phyloP scores from a whole-genome alignment of 2,113 vertebrate genomes.

The Tapirus terrestris region DNA sequence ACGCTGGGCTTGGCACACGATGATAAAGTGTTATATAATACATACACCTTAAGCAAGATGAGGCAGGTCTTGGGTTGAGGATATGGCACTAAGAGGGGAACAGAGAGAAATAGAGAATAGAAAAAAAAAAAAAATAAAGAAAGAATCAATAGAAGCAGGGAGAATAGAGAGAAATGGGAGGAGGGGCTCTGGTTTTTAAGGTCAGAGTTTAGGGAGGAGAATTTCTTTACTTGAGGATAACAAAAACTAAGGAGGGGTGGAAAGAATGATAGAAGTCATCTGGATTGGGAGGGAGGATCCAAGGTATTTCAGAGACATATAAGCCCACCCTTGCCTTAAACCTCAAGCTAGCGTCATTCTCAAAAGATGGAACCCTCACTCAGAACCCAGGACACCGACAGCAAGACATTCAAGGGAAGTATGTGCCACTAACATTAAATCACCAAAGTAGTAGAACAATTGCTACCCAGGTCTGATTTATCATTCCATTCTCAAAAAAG shows the following conservation, averaged over 20 bases:
- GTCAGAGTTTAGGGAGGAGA: not conserved
- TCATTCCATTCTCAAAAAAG: rapidly evolving
- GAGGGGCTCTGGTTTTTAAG: not conserved
- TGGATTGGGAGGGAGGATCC: rapidly evolving
- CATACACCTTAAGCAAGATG: rapidly evolving
- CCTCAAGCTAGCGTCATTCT: rapidly evolving
- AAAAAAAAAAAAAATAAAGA: not conserved
- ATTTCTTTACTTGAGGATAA: not conserved
- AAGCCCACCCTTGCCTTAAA: not conserved
- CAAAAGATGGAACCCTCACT: not conserved
- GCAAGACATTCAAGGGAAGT: not conserved
- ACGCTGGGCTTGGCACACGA: rapidly evolving
- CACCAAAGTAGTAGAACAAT: rapidly evolving
- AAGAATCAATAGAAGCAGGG: rapidly evolving
- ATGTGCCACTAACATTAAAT: rapidly evolving
- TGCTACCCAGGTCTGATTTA: rapidly evolving
- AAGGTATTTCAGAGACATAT: rapidly evolving
- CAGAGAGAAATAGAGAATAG: rapidly evolving
- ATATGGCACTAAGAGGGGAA: rapidly evolving
- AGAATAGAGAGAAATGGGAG: not conserved
- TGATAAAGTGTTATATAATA: rapidly evolving
- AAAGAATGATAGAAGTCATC: rapidly evolving
- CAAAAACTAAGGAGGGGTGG: not conserved
- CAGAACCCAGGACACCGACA: not conserved
- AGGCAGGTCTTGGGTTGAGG: not conserved